Evolutionary conservation across 2,113 vertebrate genomes (phyloP).

Genomic region (Phrynosoma blainvillii): DNA sequence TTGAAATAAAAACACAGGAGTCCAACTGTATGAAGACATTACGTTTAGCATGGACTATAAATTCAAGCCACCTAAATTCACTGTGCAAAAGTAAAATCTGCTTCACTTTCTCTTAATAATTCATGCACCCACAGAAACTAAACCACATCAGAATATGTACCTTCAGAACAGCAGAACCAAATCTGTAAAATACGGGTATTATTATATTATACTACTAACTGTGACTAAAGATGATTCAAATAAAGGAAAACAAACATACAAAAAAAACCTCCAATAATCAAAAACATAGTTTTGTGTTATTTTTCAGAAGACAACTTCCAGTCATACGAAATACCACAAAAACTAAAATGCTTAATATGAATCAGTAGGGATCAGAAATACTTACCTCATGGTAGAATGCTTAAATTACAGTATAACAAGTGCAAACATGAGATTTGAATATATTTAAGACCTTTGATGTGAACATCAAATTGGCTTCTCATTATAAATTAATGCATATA

Average conservation of each 20-base stretch:
- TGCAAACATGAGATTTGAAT: neutral
- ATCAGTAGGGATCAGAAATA: neutral
- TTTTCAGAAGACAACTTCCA: neutral
- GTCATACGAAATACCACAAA: neutral
- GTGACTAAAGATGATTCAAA: neutral
- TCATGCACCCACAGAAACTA: neutral
- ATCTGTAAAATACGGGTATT: neutral
- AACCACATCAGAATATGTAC: constrained; percentile 25
- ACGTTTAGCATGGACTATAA: neutral
- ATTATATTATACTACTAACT: neutral
- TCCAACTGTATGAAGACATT: neutral
- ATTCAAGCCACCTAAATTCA: neutral
- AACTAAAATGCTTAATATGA: neutral
- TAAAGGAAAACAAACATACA: neutral
- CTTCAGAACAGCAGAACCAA: neutral
- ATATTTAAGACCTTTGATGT: neutral
- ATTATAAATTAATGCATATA: neutral
- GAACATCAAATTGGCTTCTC: neutral
- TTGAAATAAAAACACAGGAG: neutral
- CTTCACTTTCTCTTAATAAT: neutral
- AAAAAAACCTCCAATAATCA: neutral
- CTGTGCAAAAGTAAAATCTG: neutral
- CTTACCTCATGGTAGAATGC: neutral
- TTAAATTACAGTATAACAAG: neutral
- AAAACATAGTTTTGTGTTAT: neutral